A percentile compares a stretch with the other conserved stretches of the same genome.
Evolutionary conservation across 2,888 invertebrate species (phyloP).

Genomic region (Axea sp.): DNA sequence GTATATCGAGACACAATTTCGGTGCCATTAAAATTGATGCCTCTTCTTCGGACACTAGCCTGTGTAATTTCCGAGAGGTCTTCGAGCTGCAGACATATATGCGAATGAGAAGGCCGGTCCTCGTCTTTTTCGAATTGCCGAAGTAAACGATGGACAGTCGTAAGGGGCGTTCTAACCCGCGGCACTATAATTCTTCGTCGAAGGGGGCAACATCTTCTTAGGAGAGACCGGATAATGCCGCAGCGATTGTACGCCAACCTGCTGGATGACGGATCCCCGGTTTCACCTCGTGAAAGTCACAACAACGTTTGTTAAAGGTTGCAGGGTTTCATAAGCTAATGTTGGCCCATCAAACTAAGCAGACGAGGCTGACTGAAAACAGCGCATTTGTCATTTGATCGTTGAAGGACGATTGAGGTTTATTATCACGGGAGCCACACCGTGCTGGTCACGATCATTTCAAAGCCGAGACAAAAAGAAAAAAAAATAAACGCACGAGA

Average conservation of each 20-base stretch:
- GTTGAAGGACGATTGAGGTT: conserved; percentile 64
- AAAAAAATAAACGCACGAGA: conserved; percentile 35
- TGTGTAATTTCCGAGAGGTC: conserved; percentile 60
- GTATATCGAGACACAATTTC: conserved; percentile 61
- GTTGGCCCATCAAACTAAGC: conserved; percentile 69
- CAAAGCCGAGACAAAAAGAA: conserved; percentile 43
- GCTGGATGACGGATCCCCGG: conserved; percentile 74
- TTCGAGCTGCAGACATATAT: conserved; percentile 47
- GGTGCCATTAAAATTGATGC: conserved; percentile 63
- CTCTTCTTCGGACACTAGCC: conserved; percentile 58
- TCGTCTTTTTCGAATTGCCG: conserved; percentile 55
- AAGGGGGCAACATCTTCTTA: conserved; percentile 72
- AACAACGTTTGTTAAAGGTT: conserved; percentile 75
- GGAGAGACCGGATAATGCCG: conserved; percentile 68
- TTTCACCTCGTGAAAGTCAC: conserved; percentile 76
- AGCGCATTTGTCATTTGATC: conserved; percentile 75
- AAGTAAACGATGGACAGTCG: conserved; percentile 58
- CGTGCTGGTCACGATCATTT: conserved; percentile 47
- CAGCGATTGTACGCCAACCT: conserved; percentile 70
- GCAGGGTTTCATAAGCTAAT: conserved; percentile 69
- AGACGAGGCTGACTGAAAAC: conserved; percentile 71
- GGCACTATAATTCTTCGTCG: conserved; percentile 64
- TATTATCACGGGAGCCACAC: conserved; percentile 68
- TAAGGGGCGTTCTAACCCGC: conserved; percentile 61
- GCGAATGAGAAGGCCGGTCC: conserved; percentile 52